Conservation (phyloP, 1,140 invertebrate genomes). For the Ceratoteleas bidentatus region DNA sequence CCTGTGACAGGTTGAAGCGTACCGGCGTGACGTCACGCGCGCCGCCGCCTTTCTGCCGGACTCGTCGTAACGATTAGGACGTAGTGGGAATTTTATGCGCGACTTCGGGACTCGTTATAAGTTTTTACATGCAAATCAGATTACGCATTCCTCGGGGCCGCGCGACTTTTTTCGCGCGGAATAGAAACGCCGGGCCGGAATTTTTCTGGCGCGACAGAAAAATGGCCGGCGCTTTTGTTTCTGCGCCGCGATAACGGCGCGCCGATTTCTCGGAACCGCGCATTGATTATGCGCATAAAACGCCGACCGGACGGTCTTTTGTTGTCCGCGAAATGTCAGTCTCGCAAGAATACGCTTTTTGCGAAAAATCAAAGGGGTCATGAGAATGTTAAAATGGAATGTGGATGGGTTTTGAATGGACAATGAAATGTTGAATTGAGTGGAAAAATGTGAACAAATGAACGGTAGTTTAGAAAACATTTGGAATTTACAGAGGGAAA, state of each 20-base stretch:
- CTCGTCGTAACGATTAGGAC: constrained; percentile 26
- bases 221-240: constrained; percentile 16
- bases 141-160: constrained; percentile 40
- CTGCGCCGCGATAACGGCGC: too few species aligned
- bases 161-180: constrained; percentile 17
- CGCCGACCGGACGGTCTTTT: constrained; percentile 31
- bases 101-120: constrained; percentile 51
- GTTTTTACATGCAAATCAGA: constrained; percentile 56
- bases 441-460: too few species aligned
- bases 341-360: constrained; percentile 15
- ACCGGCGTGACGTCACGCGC: constrained; percentile 32
- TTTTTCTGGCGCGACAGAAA: constrained; percentile 4
- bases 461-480: too few species aligned
- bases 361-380: too few species aligned
- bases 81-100: constrained; percentile 41
- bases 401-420: too few species aligned
- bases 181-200: constrained; percentile 27
- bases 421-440: too few species aligned
- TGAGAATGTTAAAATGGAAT: too few species aligned
- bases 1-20: constrained; percentile 50
- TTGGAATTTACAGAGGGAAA: too few species aligned
- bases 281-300: constrained; percentile 51
- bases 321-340: constrained; percentile 44
- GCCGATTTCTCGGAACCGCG: constrained; percentile 17
- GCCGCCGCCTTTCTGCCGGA: constrained; percentile 14